Percentiles rank a stretch among this genome's conserved stretches.
These are phyloP conservation scores for Erythrolamprus reginae DNA, from an alignment of 2,113 vertebrate species.

Conservation along the genomic window DNA sequence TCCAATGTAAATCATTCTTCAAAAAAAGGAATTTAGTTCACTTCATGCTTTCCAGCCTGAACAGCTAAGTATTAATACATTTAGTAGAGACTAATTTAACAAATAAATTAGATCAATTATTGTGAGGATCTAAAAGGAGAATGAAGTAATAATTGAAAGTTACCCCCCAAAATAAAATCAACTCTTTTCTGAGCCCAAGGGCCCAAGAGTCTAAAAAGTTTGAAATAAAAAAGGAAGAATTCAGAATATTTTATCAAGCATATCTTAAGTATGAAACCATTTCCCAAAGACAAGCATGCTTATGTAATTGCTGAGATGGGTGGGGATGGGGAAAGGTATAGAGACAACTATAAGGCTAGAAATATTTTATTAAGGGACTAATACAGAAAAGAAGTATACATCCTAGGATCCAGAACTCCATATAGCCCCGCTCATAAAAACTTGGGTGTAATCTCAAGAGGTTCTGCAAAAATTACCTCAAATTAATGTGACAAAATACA, in stretches of 20 bases:
- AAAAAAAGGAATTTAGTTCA: background rate
- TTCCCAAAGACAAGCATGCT: background rate
- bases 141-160: too few species aligned
- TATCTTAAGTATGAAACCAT: background rate
- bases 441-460: too few species aligned
- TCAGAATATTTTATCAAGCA: background rate
- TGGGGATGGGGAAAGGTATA: too few species aligned
- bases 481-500: too few species aligned
- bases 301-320: background rate
- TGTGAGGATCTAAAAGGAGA: background rate
- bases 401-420: background rate
- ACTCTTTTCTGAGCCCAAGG: background rate
- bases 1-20: background rate
- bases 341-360: background rate
- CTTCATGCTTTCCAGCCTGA: background rate
- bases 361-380: background rate
- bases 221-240: background rate
- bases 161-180: too few species aligned
- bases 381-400: background rate
- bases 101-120: background rate
- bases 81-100: background rate
- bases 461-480: too few species aligned
- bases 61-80: background rate
- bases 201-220: background rate
- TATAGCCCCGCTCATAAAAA: background rate